Evolutionary conservation across 2,888 invertebrate genomes (phyloP).

Genomic region (Adelphocoris suturalis): DNA sequence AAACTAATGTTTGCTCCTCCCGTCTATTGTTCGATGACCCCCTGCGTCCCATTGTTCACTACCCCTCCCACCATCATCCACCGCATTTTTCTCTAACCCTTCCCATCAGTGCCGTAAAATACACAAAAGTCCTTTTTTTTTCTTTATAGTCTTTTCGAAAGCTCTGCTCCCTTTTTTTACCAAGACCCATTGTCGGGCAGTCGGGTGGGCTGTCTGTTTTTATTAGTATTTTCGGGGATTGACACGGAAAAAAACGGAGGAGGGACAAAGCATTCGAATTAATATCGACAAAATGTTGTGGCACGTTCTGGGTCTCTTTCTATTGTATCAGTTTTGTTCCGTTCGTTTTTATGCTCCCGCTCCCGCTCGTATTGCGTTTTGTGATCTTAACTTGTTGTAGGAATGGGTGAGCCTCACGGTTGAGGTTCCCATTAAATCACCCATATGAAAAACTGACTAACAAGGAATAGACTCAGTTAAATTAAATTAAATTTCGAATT

Average conservation of each 20-base stretch:
- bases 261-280: conserved; percentile 61
- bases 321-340: conserved; percentile 1
- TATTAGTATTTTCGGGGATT: conserved; percentile 58
- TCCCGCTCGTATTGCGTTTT: neutral
- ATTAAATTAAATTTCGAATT: too few relatives aligned
- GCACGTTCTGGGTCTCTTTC: conserved; percentile 51
- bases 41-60: conserved; percentile 34
- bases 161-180: conserved; percentile 23
- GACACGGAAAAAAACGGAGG: conserved; percentile 44
- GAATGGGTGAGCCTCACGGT: too few relatives aligned
- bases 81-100: conserved; percentile 39
- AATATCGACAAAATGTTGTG: conserved; percentile 70
- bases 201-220: conserved; percentile 68
- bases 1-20: conserved; percentile 65
- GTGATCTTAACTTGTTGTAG: too few relatives aligned
- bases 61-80: neutral
- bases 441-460: too few relatives aligned
- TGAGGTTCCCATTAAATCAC: too few relatives aligned
- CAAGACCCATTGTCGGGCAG: neutral
- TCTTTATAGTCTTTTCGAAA: conserved; percentile 32
- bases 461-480: too few relatives aligned
- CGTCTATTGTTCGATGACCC: conserved; percentile 51
- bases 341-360: neutral
- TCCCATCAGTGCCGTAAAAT: conserved; percentile 54
- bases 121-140: conserved; percentile 65